Evolutionary conservation across 2,888 invertebrate genomes (phyloP), one percentile per base, ranked within the genome.

Genomic region (Limnephilus marmoratus): DNA sequence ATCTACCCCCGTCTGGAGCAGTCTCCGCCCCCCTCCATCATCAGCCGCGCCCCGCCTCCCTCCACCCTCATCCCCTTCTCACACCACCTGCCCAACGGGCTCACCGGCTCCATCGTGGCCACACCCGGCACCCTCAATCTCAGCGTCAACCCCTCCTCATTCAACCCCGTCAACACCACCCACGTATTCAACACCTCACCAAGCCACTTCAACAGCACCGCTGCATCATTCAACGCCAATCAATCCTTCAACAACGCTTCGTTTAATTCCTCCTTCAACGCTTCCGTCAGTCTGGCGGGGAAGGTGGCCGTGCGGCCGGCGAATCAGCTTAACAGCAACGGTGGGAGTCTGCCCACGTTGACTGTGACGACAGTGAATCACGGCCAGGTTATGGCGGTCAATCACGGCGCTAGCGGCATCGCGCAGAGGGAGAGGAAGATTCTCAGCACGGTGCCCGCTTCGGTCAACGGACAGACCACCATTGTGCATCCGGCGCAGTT

Each of bases 401-500:
- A 91, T 90, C 92, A 81, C 31, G 85, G 83, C 29, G 31, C 83
- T 80, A 85, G 68, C 80, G 89, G 82, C 31, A 18, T 45, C 13
- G 53, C 37, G 85, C 92, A 82, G 13, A 31, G 85, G 88, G 93
- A 92, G 37, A 92, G 92, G 85, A 93, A 93, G 92, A 92, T 93
- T 5, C 81, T 92, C 13, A 91, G 93, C 18, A 90, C 93, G 4
- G 91, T 93, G 18, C 45, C 93, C 0, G 49, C 96, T 95, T 95
- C 93, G 95, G 95, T 68, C 95, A 95, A 94, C 93, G 94, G 68
- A 86, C 95, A 41, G 95, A 96, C 95, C 0, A 94, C 95, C 1
- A 94, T 96, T 91, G 95, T 96, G 91, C 96, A 96, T 94, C 96
- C 96, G 87, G 95, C 96, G 92, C 96, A 96, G 94, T 95, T 96